Percentiles rank a stretch among this genome's conserved stretches.
These are phyloP conservation scores for Parambassis ranga DNA, from an alignment of 2,797 vertebrate species.

Conservation along the genomic window DNA sequence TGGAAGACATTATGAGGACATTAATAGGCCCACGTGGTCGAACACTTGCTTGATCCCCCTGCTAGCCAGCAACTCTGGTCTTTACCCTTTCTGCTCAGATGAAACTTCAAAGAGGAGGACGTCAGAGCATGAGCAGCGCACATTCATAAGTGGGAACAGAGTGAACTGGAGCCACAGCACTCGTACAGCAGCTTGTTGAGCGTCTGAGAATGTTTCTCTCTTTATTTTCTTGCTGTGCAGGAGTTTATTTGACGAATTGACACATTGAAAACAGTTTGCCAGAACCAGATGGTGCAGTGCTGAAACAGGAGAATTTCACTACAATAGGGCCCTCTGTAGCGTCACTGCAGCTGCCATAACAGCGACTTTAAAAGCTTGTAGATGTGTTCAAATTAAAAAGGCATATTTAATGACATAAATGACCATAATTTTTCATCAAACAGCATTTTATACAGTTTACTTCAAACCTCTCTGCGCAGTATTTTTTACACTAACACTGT, in stretches of 20 bases:
- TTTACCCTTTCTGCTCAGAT: slow-evolving; percentile 45
- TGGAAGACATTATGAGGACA: slow-evolving; percentile 68
- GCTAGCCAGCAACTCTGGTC: slow-evolving; percentile 33
- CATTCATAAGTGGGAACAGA: slow-evolving; percentile 64
- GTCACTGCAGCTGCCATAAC: slow-evolving; percentile 6
- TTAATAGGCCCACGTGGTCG: slow-evolving; percentile 65
- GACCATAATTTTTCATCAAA: too few relatives aligned
- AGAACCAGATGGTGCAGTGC: slow-evolving; percentile 17
- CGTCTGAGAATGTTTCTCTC: slow-evolving; percentile 22
- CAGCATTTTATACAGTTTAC: too few relatives aligned
- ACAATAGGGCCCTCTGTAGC: not conserved
- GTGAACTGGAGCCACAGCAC: slow-evolving; percentile 14
- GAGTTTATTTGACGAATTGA: slow-evolving; percentile 46
- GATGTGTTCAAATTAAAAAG: too few relatives aligned
- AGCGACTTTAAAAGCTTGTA: too few relatives aligned
- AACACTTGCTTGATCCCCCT: slow-evolving; percentile 55
- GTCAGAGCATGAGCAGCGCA: slow-evolving; percentile 38
- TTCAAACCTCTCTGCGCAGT: too few relatives aligned
- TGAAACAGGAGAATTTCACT: slow-evolving; percentile 4
- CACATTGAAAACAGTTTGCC: slow-evolving; percentile 17
- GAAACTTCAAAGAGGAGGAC: slow-evolving; percentile 67
- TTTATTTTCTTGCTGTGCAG: slow-evolving; percentile 2
- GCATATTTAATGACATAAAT: too few relatives aligned
- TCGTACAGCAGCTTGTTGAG: slow-evolving; percentile 24
- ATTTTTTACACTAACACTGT: not conserved